Conservation (phyloP, 2,888 invertebrate species). For the Acrobasis consociella region DNA sequence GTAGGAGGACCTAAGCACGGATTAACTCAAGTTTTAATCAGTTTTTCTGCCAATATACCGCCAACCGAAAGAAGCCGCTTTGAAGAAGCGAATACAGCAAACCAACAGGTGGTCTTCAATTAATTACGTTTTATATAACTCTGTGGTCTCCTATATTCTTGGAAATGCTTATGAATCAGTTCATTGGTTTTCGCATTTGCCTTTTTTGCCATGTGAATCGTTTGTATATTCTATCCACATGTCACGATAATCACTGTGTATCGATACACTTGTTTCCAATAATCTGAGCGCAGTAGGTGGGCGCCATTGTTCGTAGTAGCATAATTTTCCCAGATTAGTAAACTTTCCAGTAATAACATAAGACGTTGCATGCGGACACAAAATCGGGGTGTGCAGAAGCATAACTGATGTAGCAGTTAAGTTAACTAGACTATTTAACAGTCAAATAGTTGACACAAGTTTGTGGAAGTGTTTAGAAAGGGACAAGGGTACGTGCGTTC, state of each 20-base stretch:
- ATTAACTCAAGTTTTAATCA: no score
- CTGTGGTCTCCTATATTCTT: neutral
- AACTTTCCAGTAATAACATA: slow-evolving; percentile 59
- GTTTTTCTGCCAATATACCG: no score
- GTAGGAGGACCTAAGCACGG: no score
- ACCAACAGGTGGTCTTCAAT: no score
- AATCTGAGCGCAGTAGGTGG: slow-evolving; percentile 38
- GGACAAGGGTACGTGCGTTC: no score
- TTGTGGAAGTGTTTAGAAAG: no score
- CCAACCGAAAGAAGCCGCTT: no score
- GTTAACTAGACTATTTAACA: no score
- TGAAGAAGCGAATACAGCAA: no score
- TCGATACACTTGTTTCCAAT: slow-evolving; percentile 39
- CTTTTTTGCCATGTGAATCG: neutral
- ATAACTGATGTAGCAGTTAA: neutral
- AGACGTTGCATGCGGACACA: slow-evolving; percentile 44
- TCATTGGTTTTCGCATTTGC: neutral
- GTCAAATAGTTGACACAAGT: no score
- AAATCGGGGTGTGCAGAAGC: slow-evolving; percentile 21
- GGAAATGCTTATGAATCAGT: neutral
- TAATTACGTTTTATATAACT: neutral
- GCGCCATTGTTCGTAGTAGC: slow-evolving; percentile 58
- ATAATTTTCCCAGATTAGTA: slow-evolving; percentile 59
- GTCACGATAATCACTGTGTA: slow-evolving; percentile 9
- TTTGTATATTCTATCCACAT: neutral